These are phyloP conservation scores for Porites lobata DNA, from an alignment of 92 coral and sea anemone genomes.

Conservation along the genomic window DNA sequence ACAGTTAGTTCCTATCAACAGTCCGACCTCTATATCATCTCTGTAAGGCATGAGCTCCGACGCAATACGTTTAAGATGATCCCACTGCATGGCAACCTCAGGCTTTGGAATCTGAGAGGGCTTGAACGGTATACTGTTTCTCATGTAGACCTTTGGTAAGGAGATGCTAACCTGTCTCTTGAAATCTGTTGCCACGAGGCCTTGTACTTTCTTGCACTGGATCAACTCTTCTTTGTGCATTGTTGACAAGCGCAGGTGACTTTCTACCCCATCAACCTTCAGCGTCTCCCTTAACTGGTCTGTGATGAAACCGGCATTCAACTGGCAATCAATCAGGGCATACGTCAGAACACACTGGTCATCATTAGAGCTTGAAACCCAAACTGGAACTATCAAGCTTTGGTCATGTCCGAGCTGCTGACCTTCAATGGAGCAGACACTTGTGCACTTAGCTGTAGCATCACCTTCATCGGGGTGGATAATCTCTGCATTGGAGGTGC, in stretches of 20 bases:
- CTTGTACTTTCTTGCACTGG: conserved; percentile 45
- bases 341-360: conserved; percentile 46
- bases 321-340: conserved; percentile 67
- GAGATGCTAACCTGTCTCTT: conserved; percentile 27
- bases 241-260: conserved; percentile 61
- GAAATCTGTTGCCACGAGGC: conserved; percentile 45
- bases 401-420: conserved; percentile 59
- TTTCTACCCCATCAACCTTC: conserved; percentile 51
- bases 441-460: conserved; percentile 2
- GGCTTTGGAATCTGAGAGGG: conserved; percentile 68
- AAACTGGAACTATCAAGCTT: conserved; percentile 61
- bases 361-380: conserved; percentile 40
- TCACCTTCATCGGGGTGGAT: neutral
- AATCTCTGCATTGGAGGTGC: neutral
- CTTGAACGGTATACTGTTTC: conserved; percentile 50
- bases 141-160: conserved; percentile 58
- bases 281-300: conserved; percentile 44
- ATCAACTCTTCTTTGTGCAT: conserved; percentile 65
- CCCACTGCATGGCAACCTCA: conserved; percentile 61
- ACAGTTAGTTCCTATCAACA: conserved; percentile 66
- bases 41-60: conserved; percentile 55
- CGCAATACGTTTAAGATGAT: conserved; percentile 58
- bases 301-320: conserved; percentile 68
- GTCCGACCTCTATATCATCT: conserved; percentile 54
- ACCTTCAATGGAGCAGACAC: conserved; percentile 43